A percentile compares a stretch with the other conserved stretches of the same genome.
Evolutionary conservation across 2,797 vertebrate species (phyloP).

Genomic region (Zonotrichia albicollis): DNA sequence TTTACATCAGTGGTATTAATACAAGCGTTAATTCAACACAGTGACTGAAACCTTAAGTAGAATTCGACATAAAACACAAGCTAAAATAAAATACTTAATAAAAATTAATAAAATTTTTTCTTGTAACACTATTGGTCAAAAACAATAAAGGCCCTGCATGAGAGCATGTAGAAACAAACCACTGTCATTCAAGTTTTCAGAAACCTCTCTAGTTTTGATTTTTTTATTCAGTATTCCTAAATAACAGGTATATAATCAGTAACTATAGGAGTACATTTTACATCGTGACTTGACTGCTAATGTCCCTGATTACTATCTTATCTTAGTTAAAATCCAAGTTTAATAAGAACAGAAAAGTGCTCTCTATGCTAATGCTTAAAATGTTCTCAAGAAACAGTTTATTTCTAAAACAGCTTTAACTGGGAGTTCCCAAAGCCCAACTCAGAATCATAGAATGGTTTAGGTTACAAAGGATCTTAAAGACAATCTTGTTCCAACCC

Average conservation of each 20-base stretch:
- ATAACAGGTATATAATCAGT: conserved; percentile 41
- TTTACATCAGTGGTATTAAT: neutral
- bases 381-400: neutral
- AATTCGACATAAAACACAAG: neutral
- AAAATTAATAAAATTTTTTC: no score
- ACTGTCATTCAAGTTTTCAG: neutral
- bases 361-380: neutral
- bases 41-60: neutral
- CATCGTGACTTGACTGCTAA: conserved; percentile 66
- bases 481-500: fast-evolving
- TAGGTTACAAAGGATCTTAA: neutral
- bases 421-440: neutral
- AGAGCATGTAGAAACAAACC: neutral
- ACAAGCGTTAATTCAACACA: neutral
- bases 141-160: neutral
- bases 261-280: conserved; percentile 25
- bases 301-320: conserved; percentile 53
- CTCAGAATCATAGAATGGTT: neutral
- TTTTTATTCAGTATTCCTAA: neutral
- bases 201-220: neutral
- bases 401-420: neutral
- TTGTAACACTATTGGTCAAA: neutral
- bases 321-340: conserved; percentile 35
- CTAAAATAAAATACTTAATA: neutral
- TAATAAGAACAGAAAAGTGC: neutral